A percentile compares a stretch with the other conserved stretches of the same genome.
phyloP scores from a whole-genome alignment of 2,113 vertebrate genomes.

The Lagopus leucura region DNA sequence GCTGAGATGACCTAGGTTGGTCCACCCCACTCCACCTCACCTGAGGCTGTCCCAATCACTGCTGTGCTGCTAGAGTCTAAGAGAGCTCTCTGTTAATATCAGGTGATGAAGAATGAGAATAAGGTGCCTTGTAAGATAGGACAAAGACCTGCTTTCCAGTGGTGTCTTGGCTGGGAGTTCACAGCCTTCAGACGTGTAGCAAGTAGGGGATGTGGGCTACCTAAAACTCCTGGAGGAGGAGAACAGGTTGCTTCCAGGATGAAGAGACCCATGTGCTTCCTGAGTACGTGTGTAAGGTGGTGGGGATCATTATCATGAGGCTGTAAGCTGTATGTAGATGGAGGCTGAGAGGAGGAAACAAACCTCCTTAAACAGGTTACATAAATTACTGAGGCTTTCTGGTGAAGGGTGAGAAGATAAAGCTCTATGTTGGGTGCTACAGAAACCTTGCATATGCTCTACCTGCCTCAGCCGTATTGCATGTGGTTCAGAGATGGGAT shows the following conservation, averaged over 20 bases:
- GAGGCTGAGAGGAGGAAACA: background rate
- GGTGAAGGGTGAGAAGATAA: background rate
- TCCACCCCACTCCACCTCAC: rapidly evolving
- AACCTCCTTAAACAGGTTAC: background rate
- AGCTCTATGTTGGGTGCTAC: background rate
- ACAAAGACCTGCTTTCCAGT: background rate
- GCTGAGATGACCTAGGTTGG: background rate
- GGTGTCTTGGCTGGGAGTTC: background rate
- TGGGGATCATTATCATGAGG: background rate
- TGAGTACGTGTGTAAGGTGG: background rate
- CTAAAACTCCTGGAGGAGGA: background rate
- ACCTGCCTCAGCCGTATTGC: background rate
- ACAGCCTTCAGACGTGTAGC: background rate
- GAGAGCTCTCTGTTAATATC: background rate
- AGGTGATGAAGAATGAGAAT: background rate
- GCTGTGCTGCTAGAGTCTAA: background rate
- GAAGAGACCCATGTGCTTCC: background rate
- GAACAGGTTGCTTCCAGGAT: background rate
- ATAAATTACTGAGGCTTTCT: background rate
- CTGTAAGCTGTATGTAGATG: background rate
- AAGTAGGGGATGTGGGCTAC: background rate
- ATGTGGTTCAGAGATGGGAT: rapidly evolving
- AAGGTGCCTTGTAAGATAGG: rapidly evolving
- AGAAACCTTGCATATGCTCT: background rate
- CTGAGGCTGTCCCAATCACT: background rate